Evolutionary conservation across 1,140 invertebrate genomes (phyloP), one percentile per base, ranked within the genome.

Genomic region (Agrypnia vestita): DNA sequence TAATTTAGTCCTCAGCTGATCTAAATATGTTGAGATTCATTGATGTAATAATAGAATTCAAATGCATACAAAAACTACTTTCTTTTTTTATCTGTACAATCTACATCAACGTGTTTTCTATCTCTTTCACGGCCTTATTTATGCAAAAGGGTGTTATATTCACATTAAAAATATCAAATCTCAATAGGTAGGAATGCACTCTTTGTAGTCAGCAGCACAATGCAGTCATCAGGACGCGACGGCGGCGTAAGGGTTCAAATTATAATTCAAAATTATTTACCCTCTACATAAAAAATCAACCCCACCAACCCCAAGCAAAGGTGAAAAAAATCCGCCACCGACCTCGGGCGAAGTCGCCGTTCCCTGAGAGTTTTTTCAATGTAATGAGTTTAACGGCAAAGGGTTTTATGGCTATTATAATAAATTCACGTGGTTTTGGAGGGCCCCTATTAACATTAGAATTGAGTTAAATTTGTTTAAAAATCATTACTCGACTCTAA

Each of bases 251-350:
- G 82, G 82, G 82, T 83, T 73, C 47, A 59, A 71, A 83, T 83
- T 80, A 81, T 78, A 83, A 81, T 83, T 79, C 77, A 80, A 83
- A 83, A 83, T 83, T 72, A 79, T 83, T 83, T 80, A 83, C 74
- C 81, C 78, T 69, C 74, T 59, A 67, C 44, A 21, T 51, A 69
- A 80, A 79, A 80, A 82, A 61, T 17, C 69, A n/a, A 49, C 51
- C 76, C 72, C n/a, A n/a, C n/a, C n/a, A n/a, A n/a, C n/a, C n/a
- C 72, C 55, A 56, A 51, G 67, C 43, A 59, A 56, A 79, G 59
- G 47, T 59, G 78, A 53, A 82, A 76, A 81, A 80, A 82, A 79
- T 61, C 10, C 71, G 51, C 69, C 51, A 69, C 77, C 75, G 44
- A 78, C 59, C 73, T 82, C 56, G 43, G 15, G 49, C 44, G 76